Conservation (phyloP, 1,140 invertebrate genomes). For the Lasaia peninsularis region DNA sequence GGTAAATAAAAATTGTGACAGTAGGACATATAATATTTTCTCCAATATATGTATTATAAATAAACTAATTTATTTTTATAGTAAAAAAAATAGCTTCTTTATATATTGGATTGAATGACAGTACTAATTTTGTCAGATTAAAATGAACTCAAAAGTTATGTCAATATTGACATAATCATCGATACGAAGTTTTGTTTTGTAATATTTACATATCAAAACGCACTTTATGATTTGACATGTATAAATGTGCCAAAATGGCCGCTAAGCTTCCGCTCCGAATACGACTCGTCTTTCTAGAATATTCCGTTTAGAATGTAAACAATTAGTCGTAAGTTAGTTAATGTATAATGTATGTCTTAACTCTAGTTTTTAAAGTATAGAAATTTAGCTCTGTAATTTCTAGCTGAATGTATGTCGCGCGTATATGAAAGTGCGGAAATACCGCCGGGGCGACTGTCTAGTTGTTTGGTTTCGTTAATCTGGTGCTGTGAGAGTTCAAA, state of each 20-base stretch:
- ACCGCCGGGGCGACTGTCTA: slow-evolving; percentile 13
- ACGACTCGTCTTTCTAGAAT: slow-evolving; percentile 42
- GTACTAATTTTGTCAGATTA: neutral
- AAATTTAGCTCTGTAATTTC: slow-evolving; percentile 58
- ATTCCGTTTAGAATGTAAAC: slow-evolving; percentile 71
- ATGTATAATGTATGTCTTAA: slow-evolving; percentile 70
- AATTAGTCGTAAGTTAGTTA: slow-evolving; percentile 70
- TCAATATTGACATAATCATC: slow-evolving; percentile 28
- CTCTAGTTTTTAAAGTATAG: slow-evolving; percentile 53
- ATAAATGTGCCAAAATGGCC: slow-evolving; percentile 50
- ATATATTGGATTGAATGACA: neutral
- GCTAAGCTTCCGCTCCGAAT: slow-evolving; percentile 41
- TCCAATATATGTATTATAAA: slow-evolving; percentile 26
- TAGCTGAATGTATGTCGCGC: slow-evolving; percentile 62
- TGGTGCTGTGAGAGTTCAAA: slow-evolving; percentile 71
- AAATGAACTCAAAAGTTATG: slow-evolving; percentile 24
- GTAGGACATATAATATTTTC: slow-evolving; percentile 8
- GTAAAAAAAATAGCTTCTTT: slow-evolving; percentile 27
- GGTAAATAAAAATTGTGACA: slow-evolving; percentile 1
- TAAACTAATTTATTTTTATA: slow-evolving; percentile 43
- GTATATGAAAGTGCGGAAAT: slow-evolving; percentile 57
- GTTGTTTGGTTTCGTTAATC: slow-evolving; percentile 40
- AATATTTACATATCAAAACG: slow-evolving; percentile 38
- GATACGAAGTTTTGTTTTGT: slow-evolving; percentile 16
- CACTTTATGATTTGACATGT: slow-evolving; percentile 9